Percentiles rank a stretch among this genome's conserved stretches.
These are phyloP conservation scores for Dallia pectoralis DNA, from an alignment of 2,797 vertebrate species.

Conservation along the genomic window DNA sequence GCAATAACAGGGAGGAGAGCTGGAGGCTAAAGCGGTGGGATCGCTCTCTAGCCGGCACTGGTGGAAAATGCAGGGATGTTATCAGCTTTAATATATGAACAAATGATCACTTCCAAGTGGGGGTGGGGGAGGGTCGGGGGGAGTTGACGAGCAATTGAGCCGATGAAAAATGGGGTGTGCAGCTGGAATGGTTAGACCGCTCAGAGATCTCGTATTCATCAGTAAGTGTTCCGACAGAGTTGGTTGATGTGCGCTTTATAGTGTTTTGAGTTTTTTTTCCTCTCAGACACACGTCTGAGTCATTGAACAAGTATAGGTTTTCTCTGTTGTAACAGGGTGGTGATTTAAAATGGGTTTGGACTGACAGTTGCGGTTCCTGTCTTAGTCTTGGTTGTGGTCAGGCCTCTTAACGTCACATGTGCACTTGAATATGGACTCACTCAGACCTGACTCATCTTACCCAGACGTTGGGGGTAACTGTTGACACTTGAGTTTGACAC, in stretches of 20 bases:
- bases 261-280: neutral
- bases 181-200: slow-evolving; percentile 57
- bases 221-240: neutral
- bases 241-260: neutral
- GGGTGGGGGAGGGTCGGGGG: slow-evolving; percentile 29
- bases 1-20: slow-evolving; percentile 89
- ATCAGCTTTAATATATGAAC: slow-evolving; percentile 92
- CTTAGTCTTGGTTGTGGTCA: neutral
- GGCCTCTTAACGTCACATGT: neutral
- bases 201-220: slow-evolving; percentile 28
- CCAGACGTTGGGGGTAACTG: slow-evolving; percentile 59
- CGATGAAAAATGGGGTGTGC: slow-evolving; percentile 84
- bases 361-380: neutral
- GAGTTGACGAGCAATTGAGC: slow-evolving; percentile 81
- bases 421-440: neutral
- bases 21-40: slow-evolving; percentile 91
- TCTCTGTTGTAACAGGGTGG: neutral
- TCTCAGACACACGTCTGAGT: neutral
- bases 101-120: slow-evolving; percentile 85
- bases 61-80: slow-evolving; percentile 88
- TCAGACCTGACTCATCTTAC: slow-evolving; percentile 32
- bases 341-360: neutral
- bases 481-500: slow-evolving; percentile 60
- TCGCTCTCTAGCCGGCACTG: slow-evolving; percentile 78
- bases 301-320: neutral